A percentile compares a stretch with the other conserved stretches of the same genome.
phyloP scores from a whole-genome alignment of 1,140 invertebrate genomes.

The Camponotus floridanus region DNA sequence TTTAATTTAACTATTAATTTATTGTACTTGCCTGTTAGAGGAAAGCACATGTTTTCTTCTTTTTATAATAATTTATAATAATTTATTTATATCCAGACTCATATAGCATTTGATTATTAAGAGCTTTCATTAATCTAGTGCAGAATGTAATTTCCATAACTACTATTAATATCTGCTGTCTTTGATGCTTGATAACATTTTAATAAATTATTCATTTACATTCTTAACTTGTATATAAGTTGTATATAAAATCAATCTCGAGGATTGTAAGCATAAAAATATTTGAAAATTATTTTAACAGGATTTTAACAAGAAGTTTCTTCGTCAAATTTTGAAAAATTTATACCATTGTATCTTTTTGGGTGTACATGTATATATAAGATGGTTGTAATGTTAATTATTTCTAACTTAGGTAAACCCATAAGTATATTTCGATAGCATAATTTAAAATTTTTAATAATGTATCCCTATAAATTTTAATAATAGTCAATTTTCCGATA shows the following conservation, averaged over 20 bases:
- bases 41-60: neutral
- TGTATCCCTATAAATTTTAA: constrained; percentile 13
- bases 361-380: neutral
- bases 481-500: neutral
- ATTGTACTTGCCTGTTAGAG: constrained; percentile 34
- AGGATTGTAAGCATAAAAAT: neutral
- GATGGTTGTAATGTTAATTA: neutral
- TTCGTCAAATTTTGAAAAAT: neutral
- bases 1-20: constrained; percentile 12
- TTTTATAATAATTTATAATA: neutral
- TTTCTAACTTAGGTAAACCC: constrained; percentile 1
- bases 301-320: constrained; percentile 1
- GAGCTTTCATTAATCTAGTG: constrained; percentile 52
- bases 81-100: constrained; percentile 30
- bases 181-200: constrained; percentile 36
- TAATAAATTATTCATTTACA: constrained; percentile 12
- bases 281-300: neutral
- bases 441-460: constrained; percentile 20
- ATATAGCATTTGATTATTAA: constrained; percentile 38
- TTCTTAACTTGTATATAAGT: neutral
- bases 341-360: too few species aligned
- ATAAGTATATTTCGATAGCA: neutral
- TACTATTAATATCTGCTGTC: constrained; percentile 32
- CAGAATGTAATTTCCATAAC: constrained; percentile 18
- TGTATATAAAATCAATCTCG: constrained; percentile 9